Conservation (phyloP, 2,113 vertebrate species). For the Litocranius walleri region DNA sequence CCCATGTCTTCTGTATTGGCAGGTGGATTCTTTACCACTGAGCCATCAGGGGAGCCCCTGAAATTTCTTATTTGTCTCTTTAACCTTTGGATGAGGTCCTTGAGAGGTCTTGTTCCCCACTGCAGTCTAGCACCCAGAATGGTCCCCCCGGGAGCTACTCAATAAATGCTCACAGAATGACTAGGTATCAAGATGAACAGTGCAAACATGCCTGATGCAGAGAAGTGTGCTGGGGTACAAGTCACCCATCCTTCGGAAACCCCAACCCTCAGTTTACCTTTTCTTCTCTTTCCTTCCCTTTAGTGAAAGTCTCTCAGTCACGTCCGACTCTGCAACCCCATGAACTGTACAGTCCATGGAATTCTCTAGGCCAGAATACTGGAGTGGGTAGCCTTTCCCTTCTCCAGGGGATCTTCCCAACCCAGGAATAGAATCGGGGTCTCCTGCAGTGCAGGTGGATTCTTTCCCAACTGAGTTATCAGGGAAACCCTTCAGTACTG, state of each 20-base stretch:
- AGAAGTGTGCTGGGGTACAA: not conserved
- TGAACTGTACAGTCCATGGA: not conserved
- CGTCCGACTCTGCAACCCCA: not conserved
- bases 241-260: not conserved
- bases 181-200: accelerated
- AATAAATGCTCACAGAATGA: accelerated
- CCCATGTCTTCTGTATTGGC: not conserved
- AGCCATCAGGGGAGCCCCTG: not conserved
- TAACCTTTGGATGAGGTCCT: not conserved
- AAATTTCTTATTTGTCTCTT: not conserved
- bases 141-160: not conserved
- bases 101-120: not conserved
- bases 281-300: not conserved
- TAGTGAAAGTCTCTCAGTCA: not conserved
- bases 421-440: not conserved
- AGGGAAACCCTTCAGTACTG: not conserved
- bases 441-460: not conserved
- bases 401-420: not conserved
- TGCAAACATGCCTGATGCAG: accelerated
- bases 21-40: not conserved
- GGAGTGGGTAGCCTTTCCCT: not conserved
- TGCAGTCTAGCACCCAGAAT: not conserved
- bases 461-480: not conserved
- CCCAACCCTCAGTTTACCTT: not conserved
- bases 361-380: not conserved